Conservation (phyloP, 2,888 invertebrate species). For the Campopleginae sp. region DNA sequence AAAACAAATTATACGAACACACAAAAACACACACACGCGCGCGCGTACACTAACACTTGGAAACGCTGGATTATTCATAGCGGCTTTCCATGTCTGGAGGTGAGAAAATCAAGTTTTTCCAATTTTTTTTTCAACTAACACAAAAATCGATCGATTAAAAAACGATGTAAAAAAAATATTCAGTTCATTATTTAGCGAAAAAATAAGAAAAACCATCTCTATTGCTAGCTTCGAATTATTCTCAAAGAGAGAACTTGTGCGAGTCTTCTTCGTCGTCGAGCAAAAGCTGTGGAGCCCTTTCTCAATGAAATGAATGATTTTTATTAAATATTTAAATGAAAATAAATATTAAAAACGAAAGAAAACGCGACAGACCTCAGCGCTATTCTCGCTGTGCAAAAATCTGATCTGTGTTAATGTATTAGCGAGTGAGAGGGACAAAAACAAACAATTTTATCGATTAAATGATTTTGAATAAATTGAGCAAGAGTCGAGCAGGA, state of each 20-base stretch:
- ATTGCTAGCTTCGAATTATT: neutral
- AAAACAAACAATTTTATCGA: neutral
- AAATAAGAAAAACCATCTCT: neutral
- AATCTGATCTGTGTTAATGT: conserved; percentile 65
- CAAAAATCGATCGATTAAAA: conserved; percentile 2
- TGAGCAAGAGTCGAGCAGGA: neutral
- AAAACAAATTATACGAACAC: conserved; percentile 13
- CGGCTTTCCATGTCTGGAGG: conserved; percentile 21
- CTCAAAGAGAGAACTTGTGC: neutral
- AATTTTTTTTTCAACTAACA: conserved; percentile 3
- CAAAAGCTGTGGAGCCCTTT: conserved; percentile 23
- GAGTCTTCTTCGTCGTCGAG: neutral
- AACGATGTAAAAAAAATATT: conserved; percentile 3
- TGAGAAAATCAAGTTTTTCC: conserved; percentile 4
- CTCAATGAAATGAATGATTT: conserved; percentile 12
- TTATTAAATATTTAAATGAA: conserved; percentile 29
- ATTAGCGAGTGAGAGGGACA: conserved; percentile 44
- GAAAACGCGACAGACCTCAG: conserved; percentile 35
- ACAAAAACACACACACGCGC: conserved; percentile 31
- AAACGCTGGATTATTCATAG: conserved; percentile 64
- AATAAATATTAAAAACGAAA: conserved; percentile 24
- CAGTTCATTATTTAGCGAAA: neutral
- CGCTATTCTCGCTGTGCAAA: conserved; percentile 61
- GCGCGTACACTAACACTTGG: conserved; percentile 6
- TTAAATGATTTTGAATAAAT: conserved; percentile 10